Evolutionary conservation across 2,888 invertebrate genomes (phyloP).

Genomic region (Achlya flavicornis): DNA sequence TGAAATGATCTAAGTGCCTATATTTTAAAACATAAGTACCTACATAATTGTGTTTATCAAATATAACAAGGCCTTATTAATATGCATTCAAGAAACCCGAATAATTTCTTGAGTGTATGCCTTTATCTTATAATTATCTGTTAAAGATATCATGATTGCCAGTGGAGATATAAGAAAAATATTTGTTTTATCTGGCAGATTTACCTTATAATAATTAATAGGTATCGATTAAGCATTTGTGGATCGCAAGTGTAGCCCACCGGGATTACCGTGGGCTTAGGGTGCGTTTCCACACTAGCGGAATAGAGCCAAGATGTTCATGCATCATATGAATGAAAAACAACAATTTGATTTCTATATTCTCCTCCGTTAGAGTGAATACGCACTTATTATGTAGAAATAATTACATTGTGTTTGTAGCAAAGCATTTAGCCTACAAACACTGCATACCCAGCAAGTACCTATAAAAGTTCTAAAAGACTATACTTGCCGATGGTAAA

Average conservation of each 20-base stretch:
- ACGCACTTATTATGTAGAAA: neutral
- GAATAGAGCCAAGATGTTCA: neutral
- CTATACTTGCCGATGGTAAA: too few relatives aligned
- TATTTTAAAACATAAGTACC: too few relatives aligned
- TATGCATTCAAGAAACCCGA: too few relatives aligned
- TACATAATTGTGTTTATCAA: too few relatives aligned
- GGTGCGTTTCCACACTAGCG: neutral
- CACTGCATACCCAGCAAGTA: neutral
- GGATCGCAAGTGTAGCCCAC: conserved; percentile 9
- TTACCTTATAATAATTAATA: neutral
- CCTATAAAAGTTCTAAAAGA: too few relatives aligned
- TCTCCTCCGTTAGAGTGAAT: neutral
- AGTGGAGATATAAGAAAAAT: neutral
- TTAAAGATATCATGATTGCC: neutral
- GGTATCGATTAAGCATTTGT: neutral
- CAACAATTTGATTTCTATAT: neutral
- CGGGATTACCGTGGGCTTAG: conserved; percentile 18
- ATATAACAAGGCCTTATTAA: too few relatives aligned
- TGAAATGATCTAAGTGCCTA: too few relatives aligned
- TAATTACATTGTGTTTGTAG: neutral
- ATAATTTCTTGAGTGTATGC: too few relatives aligned
- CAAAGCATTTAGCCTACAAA: neutral
- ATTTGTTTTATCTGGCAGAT: neutral
- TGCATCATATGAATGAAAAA: neutral
- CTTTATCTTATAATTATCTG: neutral